A percentile compares a stretch with the other conserved stretches of the same genome.
Evolutionary conservation across 2,797 vertebrate genomes (phyloP).

Genomic region (Oryzias sinensis): DNA sequence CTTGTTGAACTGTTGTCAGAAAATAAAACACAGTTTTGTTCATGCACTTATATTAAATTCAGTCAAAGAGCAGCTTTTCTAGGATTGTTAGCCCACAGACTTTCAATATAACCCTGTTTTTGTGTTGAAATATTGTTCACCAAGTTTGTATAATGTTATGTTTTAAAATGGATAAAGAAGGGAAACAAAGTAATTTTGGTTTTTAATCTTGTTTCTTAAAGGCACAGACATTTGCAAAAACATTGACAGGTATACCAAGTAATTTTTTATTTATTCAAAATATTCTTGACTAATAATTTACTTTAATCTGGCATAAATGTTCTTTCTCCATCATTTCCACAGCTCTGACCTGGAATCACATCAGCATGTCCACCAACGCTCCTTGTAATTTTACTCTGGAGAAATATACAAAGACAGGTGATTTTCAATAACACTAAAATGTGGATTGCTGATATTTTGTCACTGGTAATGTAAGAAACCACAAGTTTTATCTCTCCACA

Average conservation of each 20-base stretch:
- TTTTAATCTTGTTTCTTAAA: constrained; percentile 32
- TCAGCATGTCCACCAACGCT: constrained; percentile 17
- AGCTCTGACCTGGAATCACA: constrained; percentile 51
- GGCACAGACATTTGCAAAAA: constrained; percentile 52
- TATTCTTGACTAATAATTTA: background rate
- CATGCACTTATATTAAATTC: no score
- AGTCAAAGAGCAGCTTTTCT: no score
- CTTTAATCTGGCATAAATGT: constrained; percentile 2
- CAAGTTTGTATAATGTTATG: no score
- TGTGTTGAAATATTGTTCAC: no score
- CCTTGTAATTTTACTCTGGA: constrained; percentile 58
- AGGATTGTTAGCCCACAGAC: no score
- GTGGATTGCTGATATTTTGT: background rate
- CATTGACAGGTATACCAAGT: constrained; percentile 57
- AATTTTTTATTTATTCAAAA: background rate
- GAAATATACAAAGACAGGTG: constrained; percentile 66
- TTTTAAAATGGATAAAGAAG: background rate
- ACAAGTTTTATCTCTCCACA: constrained; percentile 20
- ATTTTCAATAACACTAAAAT: constrained; percentile 3
- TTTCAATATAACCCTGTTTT: no score
- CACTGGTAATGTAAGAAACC: background rate
- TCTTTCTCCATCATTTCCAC: constrained; percentile 7
- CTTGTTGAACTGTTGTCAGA: no score
- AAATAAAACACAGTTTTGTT: no score
- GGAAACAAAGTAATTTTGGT: background rate